Percentiles rank a stretch among this genome's conserved stretches.
Evolutionary conservation across 2,113 vertebrate genomes (phyloP).

Genomic region (Silurus asotus): DNA sequence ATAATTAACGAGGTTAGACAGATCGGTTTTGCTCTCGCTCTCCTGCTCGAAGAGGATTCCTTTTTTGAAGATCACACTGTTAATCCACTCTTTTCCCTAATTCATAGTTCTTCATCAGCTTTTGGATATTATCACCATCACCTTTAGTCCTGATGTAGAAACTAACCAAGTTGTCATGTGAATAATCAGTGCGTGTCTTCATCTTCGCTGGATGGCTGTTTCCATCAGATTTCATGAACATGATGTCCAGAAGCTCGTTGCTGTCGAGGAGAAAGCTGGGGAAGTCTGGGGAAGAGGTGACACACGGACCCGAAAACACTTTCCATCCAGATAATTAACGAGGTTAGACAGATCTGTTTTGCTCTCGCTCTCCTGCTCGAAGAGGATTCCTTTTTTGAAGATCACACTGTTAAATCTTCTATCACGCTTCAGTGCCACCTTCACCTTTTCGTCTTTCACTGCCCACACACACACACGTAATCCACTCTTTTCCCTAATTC

Average conservation of each 20-base stretch:
- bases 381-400: constrained; percentile 3
- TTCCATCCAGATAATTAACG: constrained; percentile 21
- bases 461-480: constrained; percentile 46
- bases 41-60: not conserved
- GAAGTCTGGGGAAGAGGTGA: constrained; percentile 9
- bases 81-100: not conserved
- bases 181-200: not conserved
- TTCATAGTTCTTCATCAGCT: not conserved
- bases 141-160: constrained; percentile 43
- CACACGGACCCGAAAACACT: not conserved
- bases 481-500: not conserved
- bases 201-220: too few relatives aligned
- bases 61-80: not conserved
- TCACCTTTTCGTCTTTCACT: constrained; percentile 24
- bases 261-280: constrained; percentile 41
- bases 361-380: not conserved
- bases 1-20: constrained; percentile 11
- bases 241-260: constrained; percentile 36
- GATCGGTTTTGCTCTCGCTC: not conserved
- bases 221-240: not conserved
- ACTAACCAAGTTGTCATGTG: not conserved
- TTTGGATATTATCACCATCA: not conserved
- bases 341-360: not conserved
- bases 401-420: constrained; percentile 13
- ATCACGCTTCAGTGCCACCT: constrained; percentile 32